Evolutionary conservation across 2,888 invertebrate species (phyloP).

Genomic region (Hartigia nigra): DNA sequence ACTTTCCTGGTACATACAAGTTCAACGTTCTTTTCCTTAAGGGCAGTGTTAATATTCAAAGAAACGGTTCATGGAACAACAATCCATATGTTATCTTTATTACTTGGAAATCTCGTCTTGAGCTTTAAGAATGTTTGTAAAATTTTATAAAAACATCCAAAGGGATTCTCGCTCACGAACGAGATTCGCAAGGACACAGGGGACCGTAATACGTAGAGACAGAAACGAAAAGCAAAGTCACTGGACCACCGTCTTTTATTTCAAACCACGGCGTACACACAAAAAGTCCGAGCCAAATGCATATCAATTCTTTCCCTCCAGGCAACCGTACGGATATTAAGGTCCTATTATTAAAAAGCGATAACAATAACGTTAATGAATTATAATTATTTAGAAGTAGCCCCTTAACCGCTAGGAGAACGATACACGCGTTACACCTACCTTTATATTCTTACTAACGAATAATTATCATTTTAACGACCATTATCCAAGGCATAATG

Average conservation of each 20-base stretch:
- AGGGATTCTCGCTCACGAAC: background rate
- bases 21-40: background rate
- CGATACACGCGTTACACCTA: slow-evolving; percentile 28
- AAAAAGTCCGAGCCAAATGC: slow-evolving; percentile 43
- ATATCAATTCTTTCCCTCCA: slow-evolving; percentile 54
- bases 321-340: slow-evolving; percentile 34
- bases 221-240: background rate
- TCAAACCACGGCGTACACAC: background rate
- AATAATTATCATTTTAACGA: slow-evolving; percentile 25
- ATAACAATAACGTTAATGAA: slow-evolving; percentile 42
- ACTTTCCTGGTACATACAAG: background rate
- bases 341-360: slow-evolving; percentile 38
- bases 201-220: background rate
- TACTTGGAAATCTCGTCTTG: background rate
- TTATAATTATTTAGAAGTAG: slow-evolving; percentile 42
- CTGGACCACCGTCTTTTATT: background rate
- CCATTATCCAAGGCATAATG: slow-evolving; percentile 12
- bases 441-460: slow-evolving; percentile 30
- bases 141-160: background rate
- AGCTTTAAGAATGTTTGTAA: background rate
- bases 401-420: slow-evolving; percentile 26
- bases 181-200: background rate
- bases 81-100: background rate
- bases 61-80: no score
- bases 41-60: background rate